Evolutionary conservation across 2,888 invertebrate genomes (phyloP), one percentile per base, ranked within the genome.

Genomic region (Aspidapion aeneum): DNA sequence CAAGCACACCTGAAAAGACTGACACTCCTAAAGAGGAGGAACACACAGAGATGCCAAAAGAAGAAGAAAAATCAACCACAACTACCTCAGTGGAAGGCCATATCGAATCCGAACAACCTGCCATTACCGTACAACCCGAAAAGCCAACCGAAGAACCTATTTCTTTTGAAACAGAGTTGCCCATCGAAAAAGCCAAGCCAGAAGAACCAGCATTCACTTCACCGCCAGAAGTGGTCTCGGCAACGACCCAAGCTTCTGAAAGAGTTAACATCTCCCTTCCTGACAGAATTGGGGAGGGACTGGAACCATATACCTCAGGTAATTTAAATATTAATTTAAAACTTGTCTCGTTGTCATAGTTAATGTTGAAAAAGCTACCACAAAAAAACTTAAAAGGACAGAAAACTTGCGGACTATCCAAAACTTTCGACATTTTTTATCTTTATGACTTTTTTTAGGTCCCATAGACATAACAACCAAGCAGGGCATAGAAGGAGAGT

Each of bases 401-500:
- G n/a, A n/a, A n/a, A n/a, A n/a, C n/a, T n/a, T n/a, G n/a, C n/a
- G n/a, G n/a, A n/a, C n/a, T n/a, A n/a, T n/a, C n/a, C n/a, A n/a
- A n/a, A n/a, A n/a, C n/a, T n/a, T n/a, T n/a, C n/a, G n/a, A n/a
- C n/a, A n/a, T n/a, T n/a, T n/a, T n/a, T n/a, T n/a, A n/a, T n/a
- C n/a, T n/a, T n/a, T n/a, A n/a, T n/a, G n/a, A n/a, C n/a, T n/a
- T n/a, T n/a, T n/a, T n/a, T n/a, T n/a, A n/a, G 70, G 70, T 35
- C 66, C 68, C 19, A 20, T 62, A 22, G 70, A 69, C 66, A 48
- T 57, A 1, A 64, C 71, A 18, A 71, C 72, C 3, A 70, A 66
- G 55, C 66, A 61, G 55, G 22, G 57, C 5, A 68, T 74, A 16
- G 70, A 68, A 49, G 77, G 76, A 3, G 76, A 77, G 71, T 61